Evolutionary conservation across 2,797 vertebrate genomes (phyloP), one percentile per base, ranked within the genome.

Genomic region (Trematomus bernacchii): DNA sequence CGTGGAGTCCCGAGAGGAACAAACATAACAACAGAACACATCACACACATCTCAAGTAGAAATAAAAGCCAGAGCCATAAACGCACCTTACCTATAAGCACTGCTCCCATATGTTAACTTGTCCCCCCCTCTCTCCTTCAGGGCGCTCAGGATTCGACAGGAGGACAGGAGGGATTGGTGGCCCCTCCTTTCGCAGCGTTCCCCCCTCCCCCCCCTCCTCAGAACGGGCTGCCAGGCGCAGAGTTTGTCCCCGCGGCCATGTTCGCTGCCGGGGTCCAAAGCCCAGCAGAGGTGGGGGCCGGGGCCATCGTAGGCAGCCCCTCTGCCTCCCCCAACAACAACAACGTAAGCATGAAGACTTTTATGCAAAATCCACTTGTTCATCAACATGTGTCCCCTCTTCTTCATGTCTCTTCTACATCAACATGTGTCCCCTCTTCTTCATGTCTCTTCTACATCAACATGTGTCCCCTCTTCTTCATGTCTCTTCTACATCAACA

Each of bases 101-200:
- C 40, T 51, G 66, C 67, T 69, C 33, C 19, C 73, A 76, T 71
- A 77, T 76, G 54, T 74, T 85, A 81, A 89, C 11, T 18, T 27
- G 12, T 73, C 51, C 58, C 21, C 27, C 9, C 16, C 43, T n/a
- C 1, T 0, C 66, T 73, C 65, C 85, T 55, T 1, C 91, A 94
- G 93, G 94, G 92, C 82, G 88, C 92, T 87, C 94, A 94, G 85
- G 94, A 95, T 79, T 93, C 94, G 30, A 82, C 93, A 78, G 94
- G 90, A 85, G 92, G 86, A 84, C 93, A 93, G 90, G 94, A 95
- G 64, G 93, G 91, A 46, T 55, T 93, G 78, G 91, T 94, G 61
- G 91, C 92, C 79, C 92, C 92, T 10, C 92, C 94, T 80, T 80
- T 94, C 46, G 14, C 93, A 61, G 83, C 91, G 4, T 95, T 95